A percentile compares a stretch with the other conserved stretches of the same genome.
Conservation (phyloP, 2,113 vertebrate species). For the Thermophis baileyi region DNA sequence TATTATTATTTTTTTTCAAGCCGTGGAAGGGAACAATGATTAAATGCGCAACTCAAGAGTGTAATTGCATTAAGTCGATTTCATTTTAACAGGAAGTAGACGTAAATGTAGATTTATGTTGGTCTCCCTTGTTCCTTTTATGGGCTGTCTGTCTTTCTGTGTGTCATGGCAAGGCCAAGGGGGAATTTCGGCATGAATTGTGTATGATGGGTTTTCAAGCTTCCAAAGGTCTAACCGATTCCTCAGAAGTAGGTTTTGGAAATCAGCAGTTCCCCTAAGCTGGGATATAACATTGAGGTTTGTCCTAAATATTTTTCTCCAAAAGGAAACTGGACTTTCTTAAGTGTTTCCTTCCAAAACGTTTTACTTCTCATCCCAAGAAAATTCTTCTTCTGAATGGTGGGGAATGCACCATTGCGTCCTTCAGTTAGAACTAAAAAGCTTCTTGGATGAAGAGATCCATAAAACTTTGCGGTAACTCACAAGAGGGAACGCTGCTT, state of each 20-base stretch:
- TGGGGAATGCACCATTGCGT: too few species aligned
- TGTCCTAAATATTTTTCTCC: too few species aligned
- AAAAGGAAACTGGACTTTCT: too few species aligned
- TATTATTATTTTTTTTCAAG: not conserved
- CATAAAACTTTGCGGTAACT: not conserved
- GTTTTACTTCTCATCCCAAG: too few species aligned
- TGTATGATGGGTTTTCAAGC: not conserved
- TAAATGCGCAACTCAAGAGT: not conserved
- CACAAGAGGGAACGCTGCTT: not conserved
- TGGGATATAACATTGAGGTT: not conserved
- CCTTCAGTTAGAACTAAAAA: too few species aligned
- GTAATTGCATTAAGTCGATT: not conserved
- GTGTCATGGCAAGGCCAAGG: too few species aligned
- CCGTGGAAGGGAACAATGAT: not conserved
- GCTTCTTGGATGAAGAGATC: not conserved
- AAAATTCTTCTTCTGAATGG: too few species aligned
- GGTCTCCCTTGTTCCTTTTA: not conserved
- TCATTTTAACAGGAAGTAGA: not conserved
- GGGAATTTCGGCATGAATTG: not conserved
- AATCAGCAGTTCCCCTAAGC: not conserved
- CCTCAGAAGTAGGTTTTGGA: not conserved
- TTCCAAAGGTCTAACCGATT: not conserved
- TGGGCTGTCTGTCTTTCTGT: not conserved
- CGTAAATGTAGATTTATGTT: not conserved
- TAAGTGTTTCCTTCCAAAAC: too few species aligned